Percentiles rank a stretch among this genome's conserved stretches.
phyloP scores from a whole-genome alignment of 2,797 vertebrate genomes.

The Lutra lutra region DNA sequence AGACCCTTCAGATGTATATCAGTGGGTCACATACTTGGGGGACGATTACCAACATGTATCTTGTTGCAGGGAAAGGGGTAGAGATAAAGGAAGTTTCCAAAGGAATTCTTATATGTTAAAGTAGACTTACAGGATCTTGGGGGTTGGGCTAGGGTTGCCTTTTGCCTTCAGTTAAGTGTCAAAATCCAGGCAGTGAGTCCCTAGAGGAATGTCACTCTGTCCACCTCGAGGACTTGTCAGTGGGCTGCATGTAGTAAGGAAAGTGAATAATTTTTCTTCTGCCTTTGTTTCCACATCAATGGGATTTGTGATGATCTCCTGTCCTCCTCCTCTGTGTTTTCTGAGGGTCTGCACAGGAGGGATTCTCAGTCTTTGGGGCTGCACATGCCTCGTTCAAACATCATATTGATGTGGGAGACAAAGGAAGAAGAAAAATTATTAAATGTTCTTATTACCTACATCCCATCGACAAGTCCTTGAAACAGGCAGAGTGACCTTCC shows the following conservation, averaged over 20 bases:
- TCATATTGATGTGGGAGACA: not conserved
- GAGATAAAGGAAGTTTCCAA: not conserved
- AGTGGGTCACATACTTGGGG: not conserved
- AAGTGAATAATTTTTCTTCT: not conserved
- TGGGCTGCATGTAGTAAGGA: not conserved
- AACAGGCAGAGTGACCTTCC: no score
- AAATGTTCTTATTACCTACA: no score
- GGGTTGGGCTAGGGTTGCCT: not conserved
- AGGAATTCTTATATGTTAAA: not conserved
- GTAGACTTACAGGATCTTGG: not conserved
- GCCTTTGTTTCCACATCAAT: not conserved
- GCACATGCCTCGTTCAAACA: slow-evolving; percentile 79
- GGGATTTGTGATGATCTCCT: slow-evolving; percentile 72
- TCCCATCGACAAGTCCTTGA: no score
- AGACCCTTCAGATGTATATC: not conserved
- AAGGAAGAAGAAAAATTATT: no score
- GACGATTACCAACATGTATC: not conserved
- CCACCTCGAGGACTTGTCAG: not conserved
- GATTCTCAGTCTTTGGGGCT: slow-evolving; percentile 81
- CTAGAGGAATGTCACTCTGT: not conserved
- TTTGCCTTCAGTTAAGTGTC: not conserved
- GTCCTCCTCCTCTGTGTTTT: slow-evolving; percentile 77
- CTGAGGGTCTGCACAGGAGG: slow-evolving; percentile 83
- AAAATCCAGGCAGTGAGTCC: not conserved
- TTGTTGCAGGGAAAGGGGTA: not conserved